Conservation (phyloP, 2,797 vertebrate species). For the Acanthiza pusilla region DNA sequence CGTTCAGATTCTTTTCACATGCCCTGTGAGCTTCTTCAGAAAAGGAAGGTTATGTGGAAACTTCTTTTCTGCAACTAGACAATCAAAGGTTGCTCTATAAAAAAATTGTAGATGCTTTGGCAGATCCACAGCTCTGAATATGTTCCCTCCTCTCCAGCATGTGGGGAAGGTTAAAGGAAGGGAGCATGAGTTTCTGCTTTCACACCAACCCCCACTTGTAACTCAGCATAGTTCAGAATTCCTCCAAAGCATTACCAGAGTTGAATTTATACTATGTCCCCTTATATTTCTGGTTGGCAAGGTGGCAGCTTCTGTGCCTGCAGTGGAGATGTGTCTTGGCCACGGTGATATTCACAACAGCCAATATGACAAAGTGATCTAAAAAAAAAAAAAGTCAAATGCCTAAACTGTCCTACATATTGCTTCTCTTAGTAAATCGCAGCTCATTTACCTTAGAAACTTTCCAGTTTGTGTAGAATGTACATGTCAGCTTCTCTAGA, state of each 20-base stretch:
- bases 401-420: neutral
- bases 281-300: neutral
- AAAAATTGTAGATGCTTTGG: neutral
- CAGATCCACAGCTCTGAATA: neutral
- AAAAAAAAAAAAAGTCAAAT: neutral
- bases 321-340: neutral
- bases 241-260: neutral
- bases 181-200: neutral
- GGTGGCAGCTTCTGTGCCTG: neutral
- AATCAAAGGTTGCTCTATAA: neutral
- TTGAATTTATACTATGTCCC: neutral
- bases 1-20: neutral
- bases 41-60: neutral
- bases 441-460: neutral
- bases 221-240: rapidly evolving
- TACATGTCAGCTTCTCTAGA: neutral
- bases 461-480: neutral
- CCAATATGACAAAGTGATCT: neutral
- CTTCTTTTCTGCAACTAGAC: neutral
- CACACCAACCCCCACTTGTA: neutral
- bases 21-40: neutral
- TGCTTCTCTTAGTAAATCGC: neutral
- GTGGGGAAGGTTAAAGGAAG: neutral
- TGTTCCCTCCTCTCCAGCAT: neutral
- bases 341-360: neutral